These are phyloP conservation scores for Megaceryle maxima DNA, from an alignment of 2,113 vertebrate genomes.

Conservation along the genomic window DNA sequence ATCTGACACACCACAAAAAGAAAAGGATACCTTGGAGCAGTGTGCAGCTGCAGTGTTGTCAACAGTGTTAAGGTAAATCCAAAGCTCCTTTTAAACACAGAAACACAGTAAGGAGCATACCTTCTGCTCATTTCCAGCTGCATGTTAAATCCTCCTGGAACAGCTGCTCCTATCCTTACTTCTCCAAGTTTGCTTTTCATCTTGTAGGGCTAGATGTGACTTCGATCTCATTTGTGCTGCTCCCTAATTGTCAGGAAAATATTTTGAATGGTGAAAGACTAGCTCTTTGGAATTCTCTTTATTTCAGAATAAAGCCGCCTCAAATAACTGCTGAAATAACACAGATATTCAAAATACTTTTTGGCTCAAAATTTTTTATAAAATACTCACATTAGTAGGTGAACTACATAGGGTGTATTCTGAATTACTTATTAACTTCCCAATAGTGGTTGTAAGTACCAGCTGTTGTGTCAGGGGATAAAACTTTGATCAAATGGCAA, in stretches of 20 bases:
- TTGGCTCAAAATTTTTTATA: neutral
- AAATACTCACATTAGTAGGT: neutral
- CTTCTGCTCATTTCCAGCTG: neutral
- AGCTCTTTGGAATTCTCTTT: neutral
- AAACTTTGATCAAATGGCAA: conserved; percentile 41
- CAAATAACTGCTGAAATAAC: neutral
- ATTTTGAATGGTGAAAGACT: neutral
- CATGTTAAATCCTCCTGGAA: neutral
- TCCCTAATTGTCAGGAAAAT: neutral
- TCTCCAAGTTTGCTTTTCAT: neutral
- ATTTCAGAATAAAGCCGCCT: neutral
- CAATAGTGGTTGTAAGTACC: neutral
- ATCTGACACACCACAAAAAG: neutral
- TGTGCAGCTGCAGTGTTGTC: neutral
- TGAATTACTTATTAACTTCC: conserved; percentile 61
- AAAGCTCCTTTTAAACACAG: neutral
- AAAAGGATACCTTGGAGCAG: neutral
- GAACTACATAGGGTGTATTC: neutral
- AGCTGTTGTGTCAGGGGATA: neutral
- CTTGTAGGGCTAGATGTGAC: neutral
- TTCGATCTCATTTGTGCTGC: neutral
- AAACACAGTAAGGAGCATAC: neutral
- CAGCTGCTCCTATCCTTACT: neutral
- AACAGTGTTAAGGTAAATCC: neutral
- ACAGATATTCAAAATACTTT: neutral